Evolutionary conservation across 2,113 vertebrate genomes (phyloP).

Genomic region (Eulacestoma nigropectus): DNA sequence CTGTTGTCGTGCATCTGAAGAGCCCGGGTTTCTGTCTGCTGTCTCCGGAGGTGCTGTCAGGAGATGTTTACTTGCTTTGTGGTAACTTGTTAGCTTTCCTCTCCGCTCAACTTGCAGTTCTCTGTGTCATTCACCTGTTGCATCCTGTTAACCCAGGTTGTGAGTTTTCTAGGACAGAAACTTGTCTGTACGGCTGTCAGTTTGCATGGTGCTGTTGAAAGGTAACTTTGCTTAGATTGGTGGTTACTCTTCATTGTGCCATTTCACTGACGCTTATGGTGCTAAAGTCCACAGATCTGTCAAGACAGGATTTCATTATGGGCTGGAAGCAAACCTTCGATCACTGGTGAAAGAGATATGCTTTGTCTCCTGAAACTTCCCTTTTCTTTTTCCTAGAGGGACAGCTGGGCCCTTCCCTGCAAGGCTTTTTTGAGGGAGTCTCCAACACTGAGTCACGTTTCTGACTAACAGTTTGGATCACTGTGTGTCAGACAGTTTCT

Average conservation of each 20-base stretch:
- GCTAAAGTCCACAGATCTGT: background rate
- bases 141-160: background rate
- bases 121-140: background rate
- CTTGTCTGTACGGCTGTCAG: background rate
- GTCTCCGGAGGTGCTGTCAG: background rate
- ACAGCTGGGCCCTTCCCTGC: background rate
- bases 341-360: background rate
- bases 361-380: background rate
- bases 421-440: background rate
- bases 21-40: background rate
- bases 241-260: background rate
- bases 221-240: background rate
- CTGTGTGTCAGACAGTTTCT: background rate
- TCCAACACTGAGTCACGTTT: background rate
- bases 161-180: background rate
- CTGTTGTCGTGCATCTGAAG: rapidly evolving
- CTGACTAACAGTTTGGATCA: constrained; percentile 12
- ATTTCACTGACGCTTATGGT: rapidly evolving
- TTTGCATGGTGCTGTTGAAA: background rate
- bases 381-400: background rate
- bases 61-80: background rate
- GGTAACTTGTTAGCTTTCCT: background rate
- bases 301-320: rapidly evolving
- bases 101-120: rapidly evolving
- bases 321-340: background rate